Evolutionary conservation across 2,113 vertebrate genomes (phyloP).

Genomic region (Dasypus novemcinctus): DNA sequence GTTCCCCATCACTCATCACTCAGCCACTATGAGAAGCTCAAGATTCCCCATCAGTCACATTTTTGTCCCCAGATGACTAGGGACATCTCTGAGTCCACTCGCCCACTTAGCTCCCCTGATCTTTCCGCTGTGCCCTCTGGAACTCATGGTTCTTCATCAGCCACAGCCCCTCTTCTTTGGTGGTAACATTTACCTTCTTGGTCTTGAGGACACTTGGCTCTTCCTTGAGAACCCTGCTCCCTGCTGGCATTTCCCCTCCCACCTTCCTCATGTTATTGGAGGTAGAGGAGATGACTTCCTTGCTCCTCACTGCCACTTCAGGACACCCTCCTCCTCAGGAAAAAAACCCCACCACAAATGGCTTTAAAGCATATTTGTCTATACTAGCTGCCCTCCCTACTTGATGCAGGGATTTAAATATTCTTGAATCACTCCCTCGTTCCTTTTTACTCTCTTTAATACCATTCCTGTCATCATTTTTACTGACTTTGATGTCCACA

Average conservation of each 20-base stretch:
- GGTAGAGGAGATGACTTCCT: not conserved
- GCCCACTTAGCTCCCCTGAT: not conserved
- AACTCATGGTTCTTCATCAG: not conserved
- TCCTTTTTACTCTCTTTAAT: not conserved
- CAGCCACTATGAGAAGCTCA: too few species aligned
- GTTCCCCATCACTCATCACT: too few species aligned
- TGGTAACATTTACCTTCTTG: not conserved
- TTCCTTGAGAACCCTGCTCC: not conserved
- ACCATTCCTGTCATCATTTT: not conserved
- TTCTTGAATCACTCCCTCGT: not conserved
- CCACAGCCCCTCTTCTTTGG: not conserved
- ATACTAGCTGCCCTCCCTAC: not conserved
- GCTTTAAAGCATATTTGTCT: not conserved
- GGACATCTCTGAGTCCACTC: not conserved
- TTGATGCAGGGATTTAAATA: not conserved
- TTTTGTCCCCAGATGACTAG: not conserved
- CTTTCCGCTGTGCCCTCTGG: not conserved
- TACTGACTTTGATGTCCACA: not conserved
- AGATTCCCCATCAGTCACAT: too few species aligned
- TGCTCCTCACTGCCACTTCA: not conserved
- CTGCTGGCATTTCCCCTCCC: not conserved
- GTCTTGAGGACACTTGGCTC: not conserved
- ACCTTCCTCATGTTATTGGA: not conserved
- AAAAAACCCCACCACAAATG: not conserved
- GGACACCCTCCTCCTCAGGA: not conserved